phyloP scores from a whole-genome alignment of 2,113 vertebrate genomes.

The Heterotis niloticus region DNA sequence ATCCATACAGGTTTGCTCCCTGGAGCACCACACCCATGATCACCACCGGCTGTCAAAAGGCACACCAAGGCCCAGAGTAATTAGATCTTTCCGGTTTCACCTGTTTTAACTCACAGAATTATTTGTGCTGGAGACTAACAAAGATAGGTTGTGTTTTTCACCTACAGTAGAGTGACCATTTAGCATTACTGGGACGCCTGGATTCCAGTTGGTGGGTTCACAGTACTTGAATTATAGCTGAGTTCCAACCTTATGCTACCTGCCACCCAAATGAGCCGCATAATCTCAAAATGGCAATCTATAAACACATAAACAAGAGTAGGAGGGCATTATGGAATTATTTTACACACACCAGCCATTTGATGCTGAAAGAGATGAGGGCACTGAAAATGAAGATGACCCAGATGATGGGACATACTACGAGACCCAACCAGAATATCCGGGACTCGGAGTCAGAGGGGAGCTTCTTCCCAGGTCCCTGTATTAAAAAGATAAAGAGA shows the following conservation, averaged over 20 bases:
- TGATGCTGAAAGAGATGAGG: conserved; percentile 85
- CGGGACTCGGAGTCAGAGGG: conserved; percentile 80
- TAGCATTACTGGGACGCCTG: too few relatives aligned
- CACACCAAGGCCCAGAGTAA: neutral
- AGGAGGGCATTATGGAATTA: neutral
- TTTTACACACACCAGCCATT: conserved; percentile 83
- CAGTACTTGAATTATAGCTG: too few relatives aligned
- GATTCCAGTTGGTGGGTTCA: too few relatives aligned
- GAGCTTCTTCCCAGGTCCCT: conserved; percentile 57
- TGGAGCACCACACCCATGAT: conserved; percentile 87
- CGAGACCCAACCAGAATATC: conserved; percentile 90
- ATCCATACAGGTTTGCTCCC: conserved; percentile 89
- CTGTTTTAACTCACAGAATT: neutral
- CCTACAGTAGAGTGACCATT: neutral
- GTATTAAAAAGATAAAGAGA: conserved; percentile 38
- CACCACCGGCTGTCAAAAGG: conserved; percentile 76
- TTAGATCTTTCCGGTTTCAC: too few relatives aligned
- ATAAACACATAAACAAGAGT: neutral
- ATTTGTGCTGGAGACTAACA: neutral
- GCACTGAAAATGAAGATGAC: conserved; percentile 85
- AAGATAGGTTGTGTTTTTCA: neutral
- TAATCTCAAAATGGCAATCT: too few relatives aligned
- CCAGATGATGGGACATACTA: conserved; percentile 84
- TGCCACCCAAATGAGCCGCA: too few relatives aligned
- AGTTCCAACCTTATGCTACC: too few relatives aligned